Conservation (phyloP, 2,113 vertebrate genomes). For the Nothobranchius furzeri region DNA sequence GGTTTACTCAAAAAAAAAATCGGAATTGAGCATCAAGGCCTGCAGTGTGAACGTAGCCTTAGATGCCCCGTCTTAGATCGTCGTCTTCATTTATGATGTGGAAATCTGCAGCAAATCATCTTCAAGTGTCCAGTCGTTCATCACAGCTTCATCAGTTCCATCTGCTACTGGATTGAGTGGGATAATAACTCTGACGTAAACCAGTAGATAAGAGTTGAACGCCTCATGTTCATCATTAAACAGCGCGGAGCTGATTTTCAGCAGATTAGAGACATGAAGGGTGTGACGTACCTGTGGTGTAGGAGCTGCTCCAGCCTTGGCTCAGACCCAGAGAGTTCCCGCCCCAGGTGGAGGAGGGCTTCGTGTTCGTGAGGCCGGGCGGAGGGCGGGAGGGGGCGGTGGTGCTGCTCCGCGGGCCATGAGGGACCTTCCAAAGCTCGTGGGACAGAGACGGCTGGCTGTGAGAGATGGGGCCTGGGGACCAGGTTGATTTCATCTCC, state of each 20-base stretch:
- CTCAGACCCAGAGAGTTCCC: slow-evolving; percentile 86
- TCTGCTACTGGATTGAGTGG: no score
- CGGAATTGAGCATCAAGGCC: no score
- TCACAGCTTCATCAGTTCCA: no score
- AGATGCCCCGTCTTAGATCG: no score
- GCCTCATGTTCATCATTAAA: no score
- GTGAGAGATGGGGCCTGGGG: slow-evolving; percentile 91
- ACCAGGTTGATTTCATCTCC: slow-evolving; percentile 98
- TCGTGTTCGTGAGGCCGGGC: slow-evolving; percentile 91
- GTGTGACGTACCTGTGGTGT: slow-evolving; percentile 83
- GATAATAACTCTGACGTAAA: no score
- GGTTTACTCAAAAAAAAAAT: no score
- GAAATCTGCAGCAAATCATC: no score
- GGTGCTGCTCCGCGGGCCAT: slow-evolving; percentile 86
- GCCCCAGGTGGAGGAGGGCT: slow-evolving; percentile 95
- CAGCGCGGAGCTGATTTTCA: neutral
- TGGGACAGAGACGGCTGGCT: slow-evolving; percentile 93
- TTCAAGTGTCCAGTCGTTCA: no score
- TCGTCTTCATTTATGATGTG: no score
- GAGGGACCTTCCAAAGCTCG: slow-evolving; percentile 94
- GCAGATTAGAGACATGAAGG: neutral
- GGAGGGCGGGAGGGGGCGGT: slow-evolving; percentile 92
- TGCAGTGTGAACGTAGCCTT: no score
- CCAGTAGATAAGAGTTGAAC: no score
- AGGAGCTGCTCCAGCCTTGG: slow-evolving; percentile 93